Evolutionary conservation across 2,113 vertebrate species (phyloP).

Genomic region (Papio anubis): DNA sequence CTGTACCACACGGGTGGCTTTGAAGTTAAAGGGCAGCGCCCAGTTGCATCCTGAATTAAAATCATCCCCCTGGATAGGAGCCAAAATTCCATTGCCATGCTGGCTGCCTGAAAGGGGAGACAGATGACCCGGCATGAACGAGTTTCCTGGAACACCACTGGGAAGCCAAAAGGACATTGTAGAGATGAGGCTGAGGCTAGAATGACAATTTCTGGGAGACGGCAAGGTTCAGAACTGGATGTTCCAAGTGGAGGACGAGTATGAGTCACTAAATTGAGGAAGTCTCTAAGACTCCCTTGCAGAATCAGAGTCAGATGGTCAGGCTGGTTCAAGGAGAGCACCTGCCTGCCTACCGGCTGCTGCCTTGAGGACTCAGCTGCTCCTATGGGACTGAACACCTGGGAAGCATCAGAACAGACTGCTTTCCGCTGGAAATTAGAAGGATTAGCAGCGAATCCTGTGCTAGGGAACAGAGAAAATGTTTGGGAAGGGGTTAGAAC

Average conservation of each 20-base stretch:
- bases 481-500: not conserved
- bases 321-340: not conserved
- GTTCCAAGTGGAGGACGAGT: not conserved
- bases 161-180: not conserved
- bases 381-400: not conserved
- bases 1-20: not conserved
- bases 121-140: not conserved
- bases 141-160: constrained; percentile 44
- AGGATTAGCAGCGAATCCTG: not conserved
- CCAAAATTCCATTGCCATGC: not conserved
- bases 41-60: constrained; percentile 1
- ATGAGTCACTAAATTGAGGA: constrained; percentile 38
- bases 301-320: not conserved
- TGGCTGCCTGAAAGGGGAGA: not conserved
- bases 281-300: constrained; percentile 13
- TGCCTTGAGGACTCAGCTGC: not conserved
- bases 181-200: not conserved
- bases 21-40: not conserved
- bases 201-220: not conserved
- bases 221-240: not conserved
- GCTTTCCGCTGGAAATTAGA: not conserved
- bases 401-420: not conserved
- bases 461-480: not conserved
- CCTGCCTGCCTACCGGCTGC: not conserved
- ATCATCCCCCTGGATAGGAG: not conserved